Conservation (phyloP, 1,140 invertebrate genomes). For the Neodiprion fabricii region DNA sequence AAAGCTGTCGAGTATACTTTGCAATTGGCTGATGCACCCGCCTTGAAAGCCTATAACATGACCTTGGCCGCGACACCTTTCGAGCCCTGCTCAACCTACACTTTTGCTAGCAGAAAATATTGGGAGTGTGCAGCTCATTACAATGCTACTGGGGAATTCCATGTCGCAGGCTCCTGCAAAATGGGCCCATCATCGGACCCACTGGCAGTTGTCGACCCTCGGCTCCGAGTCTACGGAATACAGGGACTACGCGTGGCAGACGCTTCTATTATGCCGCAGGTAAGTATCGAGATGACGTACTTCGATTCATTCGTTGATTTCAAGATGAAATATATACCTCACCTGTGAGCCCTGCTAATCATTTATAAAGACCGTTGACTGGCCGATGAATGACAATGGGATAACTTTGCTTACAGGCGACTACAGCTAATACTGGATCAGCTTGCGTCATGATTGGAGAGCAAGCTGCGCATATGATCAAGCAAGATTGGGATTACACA, state of each 20-base stretch:
- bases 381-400: too few relatives aligned
- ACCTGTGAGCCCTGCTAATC: background rate
- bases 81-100: conserved; percentile 35
- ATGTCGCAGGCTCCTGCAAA: conserved; percentile 66
- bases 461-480: conserved; percentile 65
- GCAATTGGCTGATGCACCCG: conserved; percentile 39
- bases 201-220: conserved; percentile 60
- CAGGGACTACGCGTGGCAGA: conserved; percentile 58
- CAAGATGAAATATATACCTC: background rate
- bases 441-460: conserved; percentile 66
- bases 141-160: conserved; percentile 61
- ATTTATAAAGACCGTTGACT: too few relatives aligned
- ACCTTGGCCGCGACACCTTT: conserved; percentile 24
- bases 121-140: conserved; percentile 62
- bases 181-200: conserved; percentile 62
- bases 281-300: conserved; percentile 22
- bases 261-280: conserved; percentile 53
- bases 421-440: conserved; percentile 61
- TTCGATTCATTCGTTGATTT: background rate
- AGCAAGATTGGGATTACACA: conserved; percentile 32
- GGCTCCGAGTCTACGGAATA: conserved; percentile 57
- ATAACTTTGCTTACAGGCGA: conserved; percentile 30
- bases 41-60: conserved; percentile 41
- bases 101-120: conserved; percentile 57
- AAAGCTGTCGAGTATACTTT: conserved; percentile 49